These are phyloP conservation scores for Tiaroga cobitis DNA, from an alignment of 2,797 vertebrate genomes.

Conservation along the genomic window DNA sequence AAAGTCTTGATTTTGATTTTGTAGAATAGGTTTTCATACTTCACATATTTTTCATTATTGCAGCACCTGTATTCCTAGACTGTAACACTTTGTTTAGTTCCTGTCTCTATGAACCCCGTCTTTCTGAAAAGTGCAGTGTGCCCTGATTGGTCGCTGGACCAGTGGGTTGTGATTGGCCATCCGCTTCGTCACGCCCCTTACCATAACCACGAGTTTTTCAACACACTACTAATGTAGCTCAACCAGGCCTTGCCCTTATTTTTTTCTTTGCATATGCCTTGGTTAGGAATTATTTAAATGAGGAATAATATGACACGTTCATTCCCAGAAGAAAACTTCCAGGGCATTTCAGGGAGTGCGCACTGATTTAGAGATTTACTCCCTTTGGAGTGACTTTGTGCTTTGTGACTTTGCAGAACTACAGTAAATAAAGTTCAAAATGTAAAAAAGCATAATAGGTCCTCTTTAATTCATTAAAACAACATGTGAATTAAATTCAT, in stretches of 20 bases:
- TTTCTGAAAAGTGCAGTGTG: background rate
- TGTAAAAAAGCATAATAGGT: background rate
- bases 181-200: background rate
- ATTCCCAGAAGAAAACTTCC: background rate
- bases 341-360: background rate
- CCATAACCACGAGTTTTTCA: background rate
- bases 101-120: background rate
- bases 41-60: background rate
- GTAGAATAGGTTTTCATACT: background rate
- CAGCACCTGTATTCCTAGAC: background rate
- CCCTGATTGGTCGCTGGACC: background rate
- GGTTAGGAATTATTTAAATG: background rate
- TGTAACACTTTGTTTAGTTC: background rate
- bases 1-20: background rate
- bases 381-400: background rate
- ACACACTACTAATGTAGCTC: background rate
- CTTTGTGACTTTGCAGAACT: background rate
- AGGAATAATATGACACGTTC: background rate
- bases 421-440: background rate
- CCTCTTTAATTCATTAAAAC: no score
- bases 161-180: background rate
- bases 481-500: background rate
- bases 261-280: no score
- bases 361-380: background rate
- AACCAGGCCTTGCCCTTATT: background rate